Conservation (phyloP, 2,113 vertebrate species). For the Xiphias gladius region DNA sequence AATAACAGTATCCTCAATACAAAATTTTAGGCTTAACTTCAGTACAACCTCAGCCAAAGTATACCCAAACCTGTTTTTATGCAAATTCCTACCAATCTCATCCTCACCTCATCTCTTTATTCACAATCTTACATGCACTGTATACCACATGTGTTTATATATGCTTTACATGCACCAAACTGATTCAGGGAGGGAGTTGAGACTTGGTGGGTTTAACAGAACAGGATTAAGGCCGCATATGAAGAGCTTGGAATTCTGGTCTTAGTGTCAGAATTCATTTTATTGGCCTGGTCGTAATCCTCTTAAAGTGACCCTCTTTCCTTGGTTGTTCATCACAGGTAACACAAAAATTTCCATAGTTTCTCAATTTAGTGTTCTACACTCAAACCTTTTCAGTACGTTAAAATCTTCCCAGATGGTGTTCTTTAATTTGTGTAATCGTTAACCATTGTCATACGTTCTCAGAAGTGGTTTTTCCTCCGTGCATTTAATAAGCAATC, state of each 20-base stretch:
- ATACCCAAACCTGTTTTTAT: slow-evolving; percentile 19
- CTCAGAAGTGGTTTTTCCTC: background rate
- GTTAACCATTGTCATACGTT: background rate
- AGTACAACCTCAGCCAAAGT: slow-evolving; percentile 21
- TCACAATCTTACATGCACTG: slow-evolving; percentile 26
- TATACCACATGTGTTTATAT: slow-evolving; percentile 19
- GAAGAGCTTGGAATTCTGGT: slow-evolving; percentile 11
- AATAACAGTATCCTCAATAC: slow-evolving; percentile 28
- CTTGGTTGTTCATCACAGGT: background rate
- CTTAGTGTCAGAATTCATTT: background rate
- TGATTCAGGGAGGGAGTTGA: slow-evolving; percentile 4
- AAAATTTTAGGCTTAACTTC: slow-evolving; percentile 24
- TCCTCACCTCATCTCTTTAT: slow-evolving; percentile 30
- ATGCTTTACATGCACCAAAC: slow-evolving; percentile 19
- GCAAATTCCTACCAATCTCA: slow-evolving; percentile 28
- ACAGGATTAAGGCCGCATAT: background rate
- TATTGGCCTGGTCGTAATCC: background rate
- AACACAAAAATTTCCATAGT: background rate
- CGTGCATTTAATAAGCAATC: slow-evolving; percentile 6
- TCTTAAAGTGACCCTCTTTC: background rate
- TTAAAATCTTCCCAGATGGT: background rate
- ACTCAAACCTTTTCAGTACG: background rate
- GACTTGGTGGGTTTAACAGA: slow-evolving; percentile 1
- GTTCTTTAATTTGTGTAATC: slow-evolving; percentile 1
- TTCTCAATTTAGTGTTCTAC: background rate